These are phyloP conservation scores for Platyscapa corneri DNA, from an alignment of 1,140 invertebrate genomes.

Conservation along the genomic window DNA sequence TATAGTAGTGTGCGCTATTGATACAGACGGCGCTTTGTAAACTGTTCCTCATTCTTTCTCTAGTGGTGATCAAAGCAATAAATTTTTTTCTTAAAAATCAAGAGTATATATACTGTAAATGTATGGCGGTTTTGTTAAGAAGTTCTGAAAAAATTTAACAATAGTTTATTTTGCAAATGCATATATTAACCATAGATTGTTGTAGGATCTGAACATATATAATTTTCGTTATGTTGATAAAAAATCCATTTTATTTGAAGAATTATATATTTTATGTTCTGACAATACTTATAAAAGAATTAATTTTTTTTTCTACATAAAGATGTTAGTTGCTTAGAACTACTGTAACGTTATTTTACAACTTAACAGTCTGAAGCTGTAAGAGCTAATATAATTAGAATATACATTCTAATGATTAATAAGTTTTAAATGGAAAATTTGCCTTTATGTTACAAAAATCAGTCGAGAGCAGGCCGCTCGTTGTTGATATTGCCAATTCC, in stretches of 20 bases:
- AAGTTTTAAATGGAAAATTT: too few species aligned
- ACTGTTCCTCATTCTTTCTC: neutral
- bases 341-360: neutral
- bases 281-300: neutral
- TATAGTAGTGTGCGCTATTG: neutral
- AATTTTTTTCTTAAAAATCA: neutral
- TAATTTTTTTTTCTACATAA: neutral
- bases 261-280: neutral
- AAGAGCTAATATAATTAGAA: too few species aligned
- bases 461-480: constrained; percentile 23
- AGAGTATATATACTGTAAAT: neutral
- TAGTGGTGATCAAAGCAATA: neutral
- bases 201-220: neutral
- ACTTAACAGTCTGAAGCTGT: too few species aligned
- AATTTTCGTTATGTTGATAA: neutral
- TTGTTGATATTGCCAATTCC: neutral
- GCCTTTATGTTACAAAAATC: neutral
- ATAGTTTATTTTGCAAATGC: neutral
- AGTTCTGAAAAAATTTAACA: neutral
- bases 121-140: neutral
- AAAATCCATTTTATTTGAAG: neutral
- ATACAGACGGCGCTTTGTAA: neutral
- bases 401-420: too few species aligned
- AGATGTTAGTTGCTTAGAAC: neutral
- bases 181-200: neutral